Evolutionary conservation across 2,797 vertebrate genomes (phyloP).

Genomic region (Chaenodraco wilsoni): DNA sequence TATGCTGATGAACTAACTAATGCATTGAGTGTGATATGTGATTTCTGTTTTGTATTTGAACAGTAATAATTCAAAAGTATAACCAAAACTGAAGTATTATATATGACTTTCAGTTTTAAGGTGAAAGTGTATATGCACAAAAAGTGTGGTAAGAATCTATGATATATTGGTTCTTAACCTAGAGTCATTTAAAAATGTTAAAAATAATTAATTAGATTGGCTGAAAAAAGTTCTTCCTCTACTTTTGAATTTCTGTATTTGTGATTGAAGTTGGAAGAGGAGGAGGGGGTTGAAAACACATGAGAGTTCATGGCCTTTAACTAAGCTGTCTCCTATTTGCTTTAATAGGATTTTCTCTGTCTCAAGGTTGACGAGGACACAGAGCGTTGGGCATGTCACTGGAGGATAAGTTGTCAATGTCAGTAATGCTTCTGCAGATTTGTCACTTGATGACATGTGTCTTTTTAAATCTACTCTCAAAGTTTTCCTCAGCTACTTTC

Average conservation of each 20-base stretch:
- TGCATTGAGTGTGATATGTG: not conserved
- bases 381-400: conserved; percentile 35
- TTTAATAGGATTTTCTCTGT: conserved; percentile 62
- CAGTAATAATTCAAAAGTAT: not conserved
- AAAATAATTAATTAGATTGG: conserved; percentile 1
- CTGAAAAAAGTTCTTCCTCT: conserved; percentile 6
- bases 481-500: conserved; percentile 12
- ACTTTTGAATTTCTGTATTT: conserved; percentile 9
- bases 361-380: conserved; percentile 43
- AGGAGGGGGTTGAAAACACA: conserved; percentile 47
- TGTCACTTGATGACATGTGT: conserved; percentile 18
- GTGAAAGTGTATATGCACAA: not conserved
- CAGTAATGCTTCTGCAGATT: conserved; percentile 21
- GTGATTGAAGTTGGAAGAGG: conserved; percentile 1
- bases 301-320: conserved; percentile 37
- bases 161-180: not conserved
- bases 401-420: conserved; percentile 38
- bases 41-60: conserved; percentile 3
- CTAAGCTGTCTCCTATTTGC: conserved; percentile 38
- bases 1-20: not conserved
- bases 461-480: conserved; percentile 16
- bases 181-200: not conserved
- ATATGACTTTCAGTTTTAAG: not conserved
- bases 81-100: too few relatives aligned
- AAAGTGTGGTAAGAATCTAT: not conserved